These are phyloP conservation scores for Parelbella ahira DNA, from an alignment of 2,888 invertebrate species.

Conservation along the genomic window DNA sequence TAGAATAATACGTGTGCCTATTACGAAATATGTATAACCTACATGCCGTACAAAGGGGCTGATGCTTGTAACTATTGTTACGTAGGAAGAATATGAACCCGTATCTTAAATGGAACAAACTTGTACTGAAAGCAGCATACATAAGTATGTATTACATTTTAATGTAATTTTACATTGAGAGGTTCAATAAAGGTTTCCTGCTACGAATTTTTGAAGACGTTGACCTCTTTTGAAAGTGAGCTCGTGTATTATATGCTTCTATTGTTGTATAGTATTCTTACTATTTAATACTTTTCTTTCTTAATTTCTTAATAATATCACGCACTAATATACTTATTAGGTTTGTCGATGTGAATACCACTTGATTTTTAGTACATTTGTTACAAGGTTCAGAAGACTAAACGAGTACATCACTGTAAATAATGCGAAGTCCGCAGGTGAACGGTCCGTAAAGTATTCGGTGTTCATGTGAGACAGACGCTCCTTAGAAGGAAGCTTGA, in stretches of 20 bases:
- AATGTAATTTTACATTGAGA: slow-evolving; percentile 7
- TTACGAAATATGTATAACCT: slow-evolving; percentile 21
- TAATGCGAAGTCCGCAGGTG: slow-evolving; percentile 51
- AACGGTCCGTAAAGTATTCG: slow-evolving; percentile 61
- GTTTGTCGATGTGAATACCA: too few species aligned
- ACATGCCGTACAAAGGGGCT: not conserved
- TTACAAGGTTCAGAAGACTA: too few species aligned
- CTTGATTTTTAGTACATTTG: too few species aligned
- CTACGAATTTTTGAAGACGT: slow-evolving; percentile 2
- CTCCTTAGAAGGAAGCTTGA: slow-evolving; percentile 68
- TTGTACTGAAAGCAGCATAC: not conserved
- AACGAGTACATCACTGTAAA: too few species aligned
- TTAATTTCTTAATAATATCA: too few species aligned
- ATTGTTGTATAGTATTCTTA: too few species aligned
- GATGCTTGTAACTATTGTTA: slow-evolving; percentile 9
- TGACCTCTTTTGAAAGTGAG: not conserved
- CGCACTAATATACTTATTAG: too few species aligned
- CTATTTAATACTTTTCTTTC: too few species aligned
- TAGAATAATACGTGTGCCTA: slow-evolving; percentile 26
- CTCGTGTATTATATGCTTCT: too few species aligned
- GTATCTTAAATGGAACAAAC: slow-evolving; percentile 10
- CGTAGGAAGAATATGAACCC: slow-evolving; percentile 12
- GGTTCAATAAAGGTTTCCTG: slow-evolving; percentile 1
- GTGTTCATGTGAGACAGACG: slow-evolving; percentile 36
- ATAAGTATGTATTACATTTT: not conserved